A percentile compares a stretch with the other conserved stretches of the same genome.
Conservation (phyloP, 2,888 invertebrate genomes). For the Enchytraeus crypticus region DNA sequence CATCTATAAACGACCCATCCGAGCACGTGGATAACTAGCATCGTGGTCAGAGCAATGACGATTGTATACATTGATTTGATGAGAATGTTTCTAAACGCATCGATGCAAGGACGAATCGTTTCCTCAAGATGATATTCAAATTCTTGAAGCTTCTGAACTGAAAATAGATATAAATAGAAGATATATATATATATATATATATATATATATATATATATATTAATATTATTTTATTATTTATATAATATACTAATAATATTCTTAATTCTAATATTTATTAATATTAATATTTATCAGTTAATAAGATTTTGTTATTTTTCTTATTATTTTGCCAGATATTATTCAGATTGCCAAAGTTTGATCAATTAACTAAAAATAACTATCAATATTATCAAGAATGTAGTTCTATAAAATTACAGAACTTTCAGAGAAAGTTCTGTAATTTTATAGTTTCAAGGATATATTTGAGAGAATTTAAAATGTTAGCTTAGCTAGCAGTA, state of each 20-base stretch:
- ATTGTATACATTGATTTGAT: slow-evolving; percentile 21
- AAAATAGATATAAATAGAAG: not conserved
- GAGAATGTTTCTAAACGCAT: slow-evolving; percentile 14
- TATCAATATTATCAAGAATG: too few relatives aligned
- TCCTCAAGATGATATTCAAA: slow-evolving; percentile 9
- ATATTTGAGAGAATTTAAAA: too few relatives aligned
- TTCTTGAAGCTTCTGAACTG: slow-evolving; percentile 5
- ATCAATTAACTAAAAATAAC: too few relatives aligned
- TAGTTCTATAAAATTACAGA: too few relatives aligned
- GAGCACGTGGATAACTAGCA: slow-evolving; percentile 22
- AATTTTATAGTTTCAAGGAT: too few relatives aligned
- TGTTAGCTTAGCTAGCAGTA: too few relatives aligned
- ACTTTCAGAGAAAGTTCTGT: too few relatives aligned
- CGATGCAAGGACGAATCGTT: slow-evolving; percentile 13
- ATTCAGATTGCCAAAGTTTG: too few relatives aligned
- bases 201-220: not conserved
- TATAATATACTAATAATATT: not conserved
- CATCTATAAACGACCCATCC: slow-evolving; percentile 24
- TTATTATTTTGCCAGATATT: too few relatives aligned
- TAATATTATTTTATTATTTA: not conserved
- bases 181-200: not conserved
- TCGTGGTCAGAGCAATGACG: slow-evolving; percentile 15
- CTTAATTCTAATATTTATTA: too few relatives aligned
- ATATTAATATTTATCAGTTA: too few relatives aligned
- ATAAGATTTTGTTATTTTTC: too few relatives aligned